phyloP scores from a whole-genome alignment of 2,888 invertebrate genomes.

The Sylvicola cinctus region DNA sequence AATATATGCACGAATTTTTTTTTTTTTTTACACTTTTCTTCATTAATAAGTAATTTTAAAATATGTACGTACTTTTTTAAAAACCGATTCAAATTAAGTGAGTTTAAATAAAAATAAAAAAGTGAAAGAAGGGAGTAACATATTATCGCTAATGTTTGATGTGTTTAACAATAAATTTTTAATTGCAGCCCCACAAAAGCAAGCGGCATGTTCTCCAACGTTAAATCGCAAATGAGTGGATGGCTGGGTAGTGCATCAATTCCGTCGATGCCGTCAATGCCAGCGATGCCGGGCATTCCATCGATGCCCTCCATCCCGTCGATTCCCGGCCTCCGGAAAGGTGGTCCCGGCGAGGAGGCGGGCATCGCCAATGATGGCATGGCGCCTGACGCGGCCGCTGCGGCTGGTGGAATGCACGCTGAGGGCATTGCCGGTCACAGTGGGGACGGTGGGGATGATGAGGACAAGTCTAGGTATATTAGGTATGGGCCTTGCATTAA shows the following conservation, averaged over 20 bases:
- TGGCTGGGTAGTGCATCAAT: conserved; percentile 43
- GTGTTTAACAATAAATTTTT: no score
- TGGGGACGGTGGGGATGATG: conserved; percentile 43
- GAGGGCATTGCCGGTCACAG: conserved; percentile 8
- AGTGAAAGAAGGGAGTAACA: no score
- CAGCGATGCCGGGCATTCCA: conserved; percentile 24
- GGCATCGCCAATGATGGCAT: conserved; percentile 26
- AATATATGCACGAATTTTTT: no score
- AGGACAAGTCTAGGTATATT: conserved; percentile 73
- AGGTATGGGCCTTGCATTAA: conserved; percentile 40
- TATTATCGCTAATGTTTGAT: no score
- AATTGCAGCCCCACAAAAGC: conserved; percentile 45
- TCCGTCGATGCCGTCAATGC: conserved; percentile 26
- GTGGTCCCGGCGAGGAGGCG: conserved; percentile 30
- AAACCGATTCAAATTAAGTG: no score
- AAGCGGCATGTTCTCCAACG: conserved; percentile 69
- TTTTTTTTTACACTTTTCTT: no score
- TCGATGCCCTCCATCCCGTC: conserved; percentile 24
- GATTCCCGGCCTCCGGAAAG: conserved; percentile 54
- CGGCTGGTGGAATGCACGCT: conserved; percentile 10
- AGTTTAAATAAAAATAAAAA: no score
- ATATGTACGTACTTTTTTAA: no score
- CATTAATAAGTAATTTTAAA: no score
- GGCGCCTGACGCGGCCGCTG: conserved; percentile 24
- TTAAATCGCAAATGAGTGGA: conserved; percentile 69